Base-by-base conservation (phyloP, 37 sponge, comb jelly and placozoan genomes). In the Geodia barretti region DNA sequence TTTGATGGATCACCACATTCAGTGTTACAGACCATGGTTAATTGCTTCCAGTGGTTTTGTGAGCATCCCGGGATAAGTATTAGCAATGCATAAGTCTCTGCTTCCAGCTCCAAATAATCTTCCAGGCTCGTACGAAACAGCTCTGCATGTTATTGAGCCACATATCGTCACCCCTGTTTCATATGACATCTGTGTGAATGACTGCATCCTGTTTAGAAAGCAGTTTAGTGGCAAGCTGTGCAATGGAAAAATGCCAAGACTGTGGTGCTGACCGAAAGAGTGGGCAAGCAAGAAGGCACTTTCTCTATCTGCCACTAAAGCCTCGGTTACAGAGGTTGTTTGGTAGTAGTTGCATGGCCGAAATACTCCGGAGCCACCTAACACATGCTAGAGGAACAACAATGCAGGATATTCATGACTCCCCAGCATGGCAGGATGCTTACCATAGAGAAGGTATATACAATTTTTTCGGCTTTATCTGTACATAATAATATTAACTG, bases 361-460 rank as follows among this genome's bases (percentile, higher is more conserved):
- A 17, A 65, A 21, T 65, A 25, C 32, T 65, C 8, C 67, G 14
- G 14, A 47, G 54, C 14, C 54, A 47, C n/a, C n/a, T n/a, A n/a
- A n/a, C n/a, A n/a, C n/a, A n/a, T n/a, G n/a, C n/a, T n/a, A n/a
- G n/a, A n/a, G n/a, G n/a, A n/a, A n/a, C n/a, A n/a, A n/a, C n/a
- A n/a, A 41, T 73, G 20, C 25, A 4, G 28, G 76, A 75, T 21
- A 54, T 75, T 2, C 76, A 75, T 75, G 37, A 75, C 21, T 75
- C 76, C 1, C 61, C 60, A 29, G 62, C 62, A 7, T 75, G 62
- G 76, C 7, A 3, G 7, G 19, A 1, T 33, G 62, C 61, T 31
- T 75, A 75, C 34, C 1, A 2, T 33, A 4, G 1, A 19, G 33
- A 26, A 40, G 76, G 76, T 47, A n/a, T n/a, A n/a, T n/a, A n/a